Evolutionary conservation across 2,797 vertebrate species (phyloP), one percentile per base, ranked within the genome.

Genomic region (Sylvilagus floridanus): DNA sequence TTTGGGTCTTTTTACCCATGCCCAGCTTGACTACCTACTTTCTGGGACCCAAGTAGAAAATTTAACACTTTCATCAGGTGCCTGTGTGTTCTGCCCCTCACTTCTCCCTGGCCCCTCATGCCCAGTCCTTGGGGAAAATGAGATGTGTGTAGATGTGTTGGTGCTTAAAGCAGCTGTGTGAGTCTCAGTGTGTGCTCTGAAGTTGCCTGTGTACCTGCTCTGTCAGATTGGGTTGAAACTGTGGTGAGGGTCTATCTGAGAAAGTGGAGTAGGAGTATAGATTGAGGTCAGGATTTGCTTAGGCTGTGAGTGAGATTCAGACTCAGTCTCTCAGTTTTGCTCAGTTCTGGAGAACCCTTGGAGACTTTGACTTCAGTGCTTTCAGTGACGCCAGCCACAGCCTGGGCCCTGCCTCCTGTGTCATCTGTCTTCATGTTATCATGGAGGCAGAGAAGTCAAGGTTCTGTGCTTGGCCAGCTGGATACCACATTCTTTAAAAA

Each of bases 41-140:
- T 99, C 99, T 91, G 99, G 99, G 93, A 99, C 98, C 22, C 99
- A 99, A 98, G 99, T 99, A 76, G 98, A 99, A 97, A 98, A 99
- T 93, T 99, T 99, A 99, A 99, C 96, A 99, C 99, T 87, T 99
- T 99, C 85, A 97, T 99, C 75, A 99, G 99, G 97, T 99, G 99
- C 99, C 99, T 99, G 99, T 99, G 98, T 99, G 98, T 98, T 50
- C 32, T 79, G 12, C 2, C 26, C 79, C n/a, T 78, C 32, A 4
- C 75, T 78, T 30, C 26, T 73, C 63, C 57, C 28, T 72, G 79
- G 30, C 14, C 63, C 87, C 54, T 94, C 86, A 35, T 24, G 37
- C 78, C 60, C 28, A 88, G n/a, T 28, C 69, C 62, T 84, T 82
- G 88, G 82, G 88, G 76, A 84, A 75, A 42, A 54, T 68, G 32